phyloP scores from a whole-genome alignment of 2,113 vertebrate genomes.

The Sorex fumeus region DNA sequence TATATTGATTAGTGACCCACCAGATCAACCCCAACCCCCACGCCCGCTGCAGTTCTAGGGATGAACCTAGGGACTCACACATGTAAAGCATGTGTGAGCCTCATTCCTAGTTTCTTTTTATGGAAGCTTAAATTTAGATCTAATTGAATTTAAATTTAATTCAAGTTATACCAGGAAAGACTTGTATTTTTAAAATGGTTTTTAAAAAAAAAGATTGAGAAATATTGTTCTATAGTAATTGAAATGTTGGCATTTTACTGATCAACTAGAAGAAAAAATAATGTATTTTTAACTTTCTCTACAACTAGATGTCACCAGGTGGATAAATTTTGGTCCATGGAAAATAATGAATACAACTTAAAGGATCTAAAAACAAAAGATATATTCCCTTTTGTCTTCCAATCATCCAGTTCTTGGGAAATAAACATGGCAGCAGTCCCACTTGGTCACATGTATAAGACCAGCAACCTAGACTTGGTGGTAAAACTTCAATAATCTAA shows the following conservation, averaged over 20 bases:
- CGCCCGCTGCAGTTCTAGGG: no score
- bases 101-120: conserved; percentile 30
- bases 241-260: not conserved
- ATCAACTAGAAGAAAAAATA: not conserved
- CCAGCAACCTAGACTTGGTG: not conserved
- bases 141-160: conserved; percentile 26
- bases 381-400: not conserved
- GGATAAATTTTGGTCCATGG: not conserved
- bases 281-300: conserved; percentile 8
- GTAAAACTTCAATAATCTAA: not conserved
- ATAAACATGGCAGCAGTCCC: not conserved
- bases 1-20: not conserved
- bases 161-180: not conserved
- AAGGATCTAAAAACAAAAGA: not conserved
- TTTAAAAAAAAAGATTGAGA: conserved; percentile 36
- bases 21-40: not conserved
- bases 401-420: conserved; percentile 11
- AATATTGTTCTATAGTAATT: conserved; percentile 18
- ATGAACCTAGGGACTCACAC: not conserved
- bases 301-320: not conserved
- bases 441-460: not conserved
- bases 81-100: not conserved
- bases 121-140: conserved; percentile 30
- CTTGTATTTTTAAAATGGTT: not conserved
- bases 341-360: conserved; percentile 1